Percentiles rank a stretch among this genome's conserved stretches.
These are phyloP conservation scores for Scrobipalpa costella DNA, from an alignment of 2,888 invertebrate species.

Conservation along the genomic window DNA sequence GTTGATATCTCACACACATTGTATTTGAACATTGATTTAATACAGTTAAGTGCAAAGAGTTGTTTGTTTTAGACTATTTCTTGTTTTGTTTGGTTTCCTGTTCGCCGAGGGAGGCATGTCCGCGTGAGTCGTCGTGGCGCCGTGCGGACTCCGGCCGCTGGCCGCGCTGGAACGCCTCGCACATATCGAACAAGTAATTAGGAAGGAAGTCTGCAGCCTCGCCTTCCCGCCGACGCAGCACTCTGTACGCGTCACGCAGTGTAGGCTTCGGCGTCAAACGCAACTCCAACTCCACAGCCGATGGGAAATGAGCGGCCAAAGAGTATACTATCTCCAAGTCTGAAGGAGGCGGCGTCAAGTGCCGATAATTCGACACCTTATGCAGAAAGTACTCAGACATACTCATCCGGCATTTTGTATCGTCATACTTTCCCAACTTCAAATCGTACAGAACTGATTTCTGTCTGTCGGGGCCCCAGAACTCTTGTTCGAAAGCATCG, in stretches of 20 bases:
- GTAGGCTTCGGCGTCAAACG: conserved; percentile 73
- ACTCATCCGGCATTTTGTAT: conserved; percentile 56
- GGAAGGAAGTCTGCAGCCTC: conserved; percentile 70
- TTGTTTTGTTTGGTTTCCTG: conserved; percentile 49
- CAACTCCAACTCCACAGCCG: conserved; percentile 72
- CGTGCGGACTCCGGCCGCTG: conserved; percentile 65
- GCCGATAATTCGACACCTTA: conserved; percentile 73
- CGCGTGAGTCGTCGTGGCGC: conserved; percentile 48
- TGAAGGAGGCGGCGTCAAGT: conserved; percentile 71
- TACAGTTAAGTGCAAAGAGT: conserved; percentile 19
- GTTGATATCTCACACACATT: not conserved
- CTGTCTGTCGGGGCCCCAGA: conserved; percentile 73
- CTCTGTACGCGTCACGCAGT: conserved; percentile 70
- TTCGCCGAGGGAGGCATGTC: conserved; percentile 46
- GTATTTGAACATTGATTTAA: conserved; percentile 1
- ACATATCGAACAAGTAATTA: conserved; percentile 77
- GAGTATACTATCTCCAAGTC: conserved; percentile 76
- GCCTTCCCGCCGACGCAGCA: conserved; percentile 72
- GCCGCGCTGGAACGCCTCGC: conserved; percentile 72
- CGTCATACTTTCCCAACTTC: conserved; percentile 74
- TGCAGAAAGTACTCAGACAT: conserved; percentile 77
- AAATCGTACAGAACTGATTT: conserved; percentile 72
- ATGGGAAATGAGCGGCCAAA: conserved; percentile 72
- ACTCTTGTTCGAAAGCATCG: conserved; percentile 70
- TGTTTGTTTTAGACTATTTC: conserved; percentile 19